A percentile compares a stretch with the other conserved stretches of the same genome.
These are phyloP conservation scores for Calameuta filiformis DNA, from an alignment of 2,888 invertebrate species.

Conservation along the genomic window DNA sequence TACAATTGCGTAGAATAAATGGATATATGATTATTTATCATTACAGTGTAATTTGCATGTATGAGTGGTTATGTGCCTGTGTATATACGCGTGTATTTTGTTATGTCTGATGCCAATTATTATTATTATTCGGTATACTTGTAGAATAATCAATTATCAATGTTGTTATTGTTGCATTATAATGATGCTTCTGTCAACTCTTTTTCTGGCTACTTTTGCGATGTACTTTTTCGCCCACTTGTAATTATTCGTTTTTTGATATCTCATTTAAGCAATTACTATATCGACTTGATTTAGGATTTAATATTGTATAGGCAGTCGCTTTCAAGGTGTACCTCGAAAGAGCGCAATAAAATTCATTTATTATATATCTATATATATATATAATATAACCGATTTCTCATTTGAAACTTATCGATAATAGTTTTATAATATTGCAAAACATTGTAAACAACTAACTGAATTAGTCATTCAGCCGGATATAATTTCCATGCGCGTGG, in stretches of 20 bases:
- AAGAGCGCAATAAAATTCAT: constrained; percentile 1
- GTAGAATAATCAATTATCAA: constrained; percentile 17
- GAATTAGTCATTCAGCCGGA: constrained; percentile 3
- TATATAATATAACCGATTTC: not conserved
- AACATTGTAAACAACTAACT: constrained; percentile 1
- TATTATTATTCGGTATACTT: constrained; percentile 20
- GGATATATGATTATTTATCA: not conserved
- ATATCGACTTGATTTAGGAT: not conserved
- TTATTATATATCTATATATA: constrained; percentile 2
- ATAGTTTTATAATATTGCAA: constrained; percentile 5
- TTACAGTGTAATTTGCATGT: not conserved
- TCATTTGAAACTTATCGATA: not conserved
- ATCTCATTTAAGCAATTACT: constrained; percentile 1
- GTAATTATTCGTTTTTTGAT: constrained; percentile 7
- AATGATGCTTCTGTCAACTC: constrained; percentile 12
- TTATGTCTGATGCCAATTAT: constrained; percentile 17
- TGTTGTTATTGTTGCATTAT: constrained; percentile 21
- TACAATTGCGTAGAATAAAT: constrained; percentile 42
- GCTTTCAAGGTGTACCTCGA: not conserved
- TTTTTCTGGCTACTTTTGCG: constrained; percentile 58
- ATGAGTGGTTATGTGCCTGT: constrained; percentile 23
- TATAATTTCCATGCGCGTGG: not conserved
- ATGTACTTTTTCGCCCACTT: constrained; percentile 43
- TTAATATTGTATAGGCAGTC: not conserved
- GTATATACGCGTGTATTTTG: constrained; percentile 11